A percentile compares a stretch with the other conserved stretches of the same genome.
These are phyloP conservation scores for Liasis olivaceus DNA, from an alignment of 2,797 vertebrate genomes.

Conservation along the genomic window DNA sequence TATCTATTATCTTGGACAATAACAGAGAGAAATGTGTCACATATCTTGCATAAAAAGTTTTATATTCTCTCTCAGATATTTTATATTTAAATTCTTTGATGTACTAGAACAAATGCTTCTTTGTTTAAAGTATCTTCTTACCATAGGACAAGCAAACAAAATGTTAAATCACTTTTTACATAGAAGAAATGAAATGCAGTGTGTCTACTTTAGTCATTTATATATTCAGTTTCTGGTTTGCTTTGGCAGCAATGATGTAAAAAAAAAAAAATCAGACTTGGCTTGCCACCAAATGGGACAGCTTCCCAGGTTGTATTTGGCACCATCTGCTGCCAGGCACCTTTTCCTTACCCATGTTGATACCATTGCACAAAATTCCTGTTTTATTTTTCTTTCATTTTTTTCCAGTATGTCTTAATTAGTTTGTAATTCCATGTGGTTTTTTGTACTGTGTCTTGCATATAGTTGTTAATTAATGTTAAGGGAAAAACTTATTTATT, in stretches of 20 bases:
- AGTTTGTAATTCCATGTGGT: background rate
- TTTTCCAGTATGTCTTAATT: background rate
- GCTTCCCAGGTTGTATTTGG: background rate
- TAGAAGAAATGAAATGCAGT: conserved; percentile 1
- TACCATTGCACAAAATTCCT: background rate
- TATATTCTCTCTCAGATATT: background rate
- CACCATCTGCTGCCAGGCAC: background rate
- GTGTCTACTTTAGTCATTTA: background rate
- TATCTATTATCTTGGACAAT: background rate
- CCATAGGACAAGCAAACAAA: background rate
- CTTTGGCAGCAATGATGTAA: background rate
- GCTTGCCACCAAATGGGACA: background rate
- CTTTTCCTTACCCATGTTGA: background rate
- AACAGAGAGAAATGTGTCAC: background rate
- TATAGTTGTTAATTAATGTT: background rate
- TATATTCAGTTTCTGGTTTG: background rate
- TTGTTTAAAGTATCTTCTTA: background rate
- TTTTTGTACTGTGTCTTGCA: background rate
- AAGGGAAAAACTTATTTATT: background rate
- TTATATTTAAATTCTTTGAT: background rate
- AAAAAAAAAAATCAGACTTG: background rate
- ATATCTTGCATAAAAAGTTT: background rate
- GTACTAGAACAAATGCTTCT: background rate
- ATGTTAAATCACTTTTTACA: background rate
- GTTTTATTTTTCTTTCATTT: background rate